These are phyloP conservation scores for Aspiorhynchus laticeps DNA, from an alignment of 2,113 vertebrate species.

Conservation along the genomic window DNA sequence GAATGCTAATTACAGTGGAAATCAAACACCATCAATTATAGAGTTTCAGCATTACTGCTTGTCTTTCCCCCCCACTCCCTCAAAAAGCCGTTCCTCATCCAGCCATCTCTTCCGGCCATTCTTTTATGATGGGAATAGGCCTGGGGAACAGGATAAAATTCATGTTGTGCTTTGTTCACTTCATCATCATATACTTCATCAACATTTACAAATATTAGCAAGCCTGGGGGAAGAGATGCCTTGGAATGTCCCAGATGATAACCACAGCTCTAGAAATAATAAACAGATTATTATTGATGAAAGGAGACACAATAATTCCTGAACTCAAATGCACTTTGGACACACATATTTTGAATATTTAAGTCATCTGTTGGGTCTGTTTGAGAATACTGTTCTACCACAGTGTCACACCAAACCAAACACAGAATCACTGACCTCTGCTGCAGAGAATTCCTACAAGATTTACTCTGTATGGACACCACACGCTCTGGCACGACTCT, in stretches of 20 bases:
- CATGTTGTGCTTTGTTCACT: constrained; percentile 2
- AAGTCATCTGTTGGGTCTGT: constrained; percentile 22
- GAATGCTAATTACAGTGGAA: constrained; percentile 82
- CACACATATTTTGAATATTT: constrained; percentile 33
- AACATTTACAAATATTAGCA: constrained; percentile 38
- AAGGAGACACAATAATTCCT: constrained; percentile 38
- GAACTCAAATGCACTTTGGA: constrained; percentile 42
- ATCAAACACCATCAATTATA: constrained; percentile 82
- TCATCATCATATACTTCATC: constrained; percentile 6
- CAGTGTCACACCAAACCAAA: constrained; percentile 19
- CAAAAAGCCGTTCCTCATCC: constrained; percentile 60
- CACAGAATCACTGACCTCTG: constrained; percentile 6
- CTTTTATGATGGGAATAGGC: constrained; percentile 1
- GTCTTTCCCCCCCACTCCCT: constrained; percentile 57
- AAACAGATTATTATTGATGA: constrained; percentile 44
- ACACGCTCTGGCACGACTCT: constrained; percentile 4
- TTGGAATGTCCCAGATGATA: constrained; percentile 43
- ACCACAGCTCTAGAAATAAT: constrained; percentile 36
- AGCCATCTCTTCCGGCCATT: constrained; percentile 53
- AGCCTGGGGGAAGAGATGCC: not conserved
- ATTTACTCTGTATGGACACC: constrained; percentile 9
- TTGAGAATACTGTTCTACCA: constrained; percentile 7
- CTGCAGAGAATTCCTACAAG: constrained; percentile 8
- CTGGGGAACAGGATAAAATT: not conserved
- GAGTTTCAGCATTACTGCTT: constrained; percentile 75